These are phyloP conservation scores for Coracias cyanogaster DNA, from an alignment of 2,797 vertebrate genomes.

Conservation along the genomic window DNA sequence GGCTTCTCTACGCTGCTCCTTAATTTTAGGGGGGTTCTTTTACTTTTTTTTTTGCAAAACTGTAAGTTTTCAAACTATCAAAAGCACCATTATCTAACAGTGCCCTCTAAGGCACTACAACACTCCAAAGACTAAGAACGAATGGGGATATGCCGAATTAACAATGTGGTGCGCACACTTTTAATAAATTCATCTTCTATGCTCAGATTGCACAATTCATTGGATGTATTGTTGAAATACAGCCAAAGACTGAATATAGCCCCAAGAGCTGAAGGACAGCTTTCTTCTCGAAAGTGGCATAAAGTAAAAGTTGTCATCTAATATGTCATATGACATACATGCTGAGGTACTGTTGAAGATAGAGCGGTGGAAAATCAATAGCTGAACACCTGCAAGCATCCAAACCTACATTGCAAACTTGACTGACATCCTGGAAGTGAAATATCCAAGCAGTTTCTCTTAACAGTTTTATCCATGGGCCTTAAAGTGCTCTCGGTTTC, in stretches of 20 bases:
- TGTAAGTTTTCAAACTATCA: not conserved
- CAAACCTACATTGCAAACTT: not conserved
- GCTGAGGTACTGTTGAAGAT: not conserved
- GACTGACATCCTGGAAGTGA: not conserved
- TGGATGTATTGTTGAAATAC: not conserved
- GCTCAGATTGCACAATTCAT: not conserved
- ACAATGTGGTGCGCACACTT: not conserved
- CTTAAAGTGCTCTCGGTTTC: not conserved
- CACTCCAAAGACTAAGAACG: not conserved
- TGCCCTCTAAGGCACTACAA: not conserved
- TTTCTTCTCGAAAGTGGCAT: not conserved
- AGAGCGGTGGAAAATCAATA: not conserved
- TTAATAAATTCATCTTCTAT: not conserved
- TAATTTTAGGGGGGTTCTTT: not conserved
- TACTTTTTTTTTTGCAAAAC: not conserved
- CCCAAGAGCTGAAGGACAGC: not conserved
- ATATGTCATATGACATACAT: not conserved
- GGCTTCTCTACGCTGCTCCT: not conserved
- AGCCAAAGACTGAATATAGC: not conserved
- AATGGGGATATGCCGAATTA: not conserved
- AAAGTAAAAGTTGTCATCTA: not conserved
- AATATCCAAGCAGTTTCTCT: not conserved
- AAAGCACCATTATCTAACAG: not conserved
- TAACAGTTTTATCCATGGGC: not conserved
- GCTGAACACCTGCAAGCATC: not conserved